Conservation (phyloP, 2,113 vertebrate genomes). For the Bungarus multicinctus region DNA sequence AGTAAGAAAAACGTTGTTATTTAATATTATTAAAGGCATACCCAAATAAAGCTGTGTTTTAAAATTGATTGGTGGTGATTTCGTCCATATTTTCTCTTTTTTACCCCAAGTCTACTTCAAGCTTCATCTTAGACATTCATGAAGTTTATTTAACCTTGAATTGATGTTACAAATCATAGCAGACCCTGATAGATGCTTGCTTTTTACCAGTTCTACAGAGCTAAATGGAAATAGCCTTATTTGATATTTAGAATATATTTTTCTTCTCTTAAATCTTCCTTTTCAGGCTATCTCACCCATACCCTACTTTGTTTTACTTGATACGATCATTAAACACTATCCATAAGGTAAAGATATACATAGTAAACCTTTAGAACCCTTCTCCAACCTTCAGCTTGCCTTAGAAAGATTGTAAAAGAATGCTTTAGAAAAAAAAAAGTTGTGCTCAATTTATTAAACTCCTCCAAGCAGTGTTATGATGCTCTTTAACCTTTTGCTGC, state of each 20-base stretch:
- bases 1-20: neutral
- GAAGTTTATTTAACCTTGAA: constrained; percentile 19
- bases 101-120: neutral
- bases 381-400: constrained; percentile 32
- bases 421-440: constrained; percentile 8
- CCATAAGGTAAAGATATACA: constrained; percentile 37
- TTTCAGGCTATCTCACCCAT: neutral
- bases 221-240: neutral
- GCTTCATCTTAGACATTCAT: neutral
- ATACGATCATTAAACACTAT: constrained; percentile 27
- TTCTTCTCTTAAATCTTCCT: neutral
- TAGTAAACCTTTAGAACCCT: constrained; percentile 37
- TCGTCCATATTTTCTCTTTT: neutral
- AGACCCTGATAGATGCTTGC: neutral
- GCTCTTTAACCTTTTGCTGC: constrained; percentile 52
- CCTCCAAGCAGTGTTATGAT: constrained; percentile 50
- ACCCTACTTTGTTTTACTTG: neutral
- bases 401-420: constrained; percentile 40
- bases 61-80: neutral
- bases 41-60: neutral
- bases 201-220: neutral
- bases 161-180: constrained; percentile 1
- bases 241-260: constrained; percentile 17
- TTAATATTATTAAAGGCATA: neutral
- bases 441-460: constrained; percentile 40